Conservation (phyloP, 2,888 invertebrate genomes). For the Dicyrtoma fusca region DNA sequence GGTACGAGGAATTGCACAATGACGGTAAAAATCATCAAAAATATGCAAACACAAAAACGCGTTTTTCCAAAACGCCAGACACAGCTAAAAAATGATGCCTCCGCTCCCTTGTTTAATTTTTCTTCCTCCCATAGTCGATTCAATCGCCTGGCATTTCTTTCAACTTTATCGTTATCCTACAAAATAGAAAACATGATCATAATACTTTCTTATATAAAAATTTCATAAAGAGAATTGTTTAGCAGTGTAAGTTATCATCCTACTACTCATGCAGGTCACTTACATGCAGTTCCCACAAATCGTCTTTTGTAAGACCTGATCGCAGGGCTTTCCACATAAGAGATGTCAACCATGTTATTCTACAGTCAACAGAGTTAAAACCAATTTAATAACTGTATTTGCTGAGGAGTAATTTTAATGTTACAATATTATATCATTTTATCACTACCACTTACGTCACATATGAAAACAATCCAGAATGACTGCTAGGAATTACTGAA, state of each 20-base stretch:
- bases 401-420: too few relatives aligned
- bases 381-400: too few relatives aligned
- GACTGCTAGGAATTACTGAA: constrained; percentile 53
- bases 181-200: constrained; percentile 29
- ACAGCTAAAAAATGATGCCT: constrained; percentile 59
- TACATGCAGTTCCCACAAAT: constrained; percentile 58
- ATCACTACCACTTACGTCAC: constrained; percentile 56
- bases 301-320: constrained; percentile 58
- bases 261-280: too few relatives aligned
- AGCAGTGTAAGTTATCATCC: too few relatives aligned
- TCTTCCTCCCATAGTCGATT: constrained; percentile 60
- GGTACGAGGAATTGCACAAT: constrained; percentile 60
- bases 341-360: constrained; percentile 59
- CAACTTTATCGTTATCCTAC: constrained; percentile 58
- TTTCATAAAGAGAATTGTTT: background rate
- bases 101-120: constrained; percentile 57
- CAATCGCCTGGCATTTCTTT: constrained; percentile 58
- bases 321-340: constrained; percentile 60
- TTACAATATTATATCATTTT: too few relatives aligned
- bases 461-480: constrained; percentile 60
- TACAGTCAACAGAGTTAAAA: too few relatives aligned
- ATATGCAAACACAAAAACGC: constrained; percentile 58
- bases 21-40: constrained; percentile 58
- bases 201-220: background rate
- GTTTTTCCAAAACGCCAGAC: constrained; percentile 59